Conservation (phyloP, 2,113 vertebrate species). For the Grus americana region DNA sequence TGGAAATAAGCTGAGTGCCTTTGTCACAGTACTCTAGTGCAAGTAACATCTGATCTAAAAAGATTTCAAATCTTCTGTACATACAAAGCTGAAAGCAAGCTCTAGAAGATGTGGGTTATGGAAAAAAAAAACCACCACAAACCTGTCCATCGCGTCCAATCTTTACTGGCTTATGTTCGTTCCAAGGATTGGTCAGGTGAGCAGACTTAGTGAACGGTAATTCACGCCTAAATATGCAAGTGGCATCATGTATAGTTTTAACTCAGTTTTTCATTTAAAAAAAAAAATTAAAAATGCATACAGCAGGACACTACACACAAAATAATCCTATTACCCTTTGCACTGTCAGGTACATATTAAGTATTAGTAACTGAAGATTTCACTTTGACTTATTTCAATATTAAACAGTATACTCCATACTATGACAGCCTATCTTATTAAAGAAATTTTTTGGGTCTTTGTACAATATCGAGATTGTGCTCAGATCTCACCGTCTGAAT, state of each 20-base stretch:
- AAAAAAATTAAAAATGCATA: background rate
- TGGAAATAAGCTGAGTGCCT: background rate
- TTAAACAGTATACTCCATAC: background rate
- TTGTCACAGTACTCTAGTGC: background rate
- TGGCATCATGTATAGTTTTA: slow-evolving; percentile 28
- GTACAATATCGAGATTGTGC: background rate
- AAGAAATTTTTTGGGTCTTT: background rate
- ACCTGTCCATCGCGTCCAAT: slow-evolving; percentile 99
- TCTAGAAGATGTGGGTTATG: background rate
- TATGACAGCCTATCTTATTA: background rate
- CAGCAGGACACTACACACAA: background rate
- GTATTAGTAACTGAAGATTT: background rate
- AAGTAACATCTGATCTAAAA: background rate
- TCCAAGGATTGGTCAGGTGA: slow-evolving; percentile 97
- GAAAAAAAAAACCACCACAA: slow-evolving; percentile 43
- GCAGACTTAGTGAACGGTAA: slow-evolving; percentile 96
- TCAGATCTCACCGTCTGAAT: background rate
- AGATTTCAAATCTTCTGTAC: background rate
- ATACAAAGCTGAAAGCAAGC: background rate
- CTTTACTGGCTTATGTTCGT: slow-evolving; percentile 97
- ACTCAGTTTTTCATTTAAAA: background rate
- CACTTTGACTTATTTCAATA: background rate
- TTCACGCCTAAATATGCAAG: slow-evolving; percentile 85
- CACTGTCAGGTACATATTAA: background rate
- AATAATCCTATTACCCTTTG: background rate